phyloP scores from a whole-genome alignment of 2,888 invertebrate species.

The Petrolisthes manimaculis region DNA sequence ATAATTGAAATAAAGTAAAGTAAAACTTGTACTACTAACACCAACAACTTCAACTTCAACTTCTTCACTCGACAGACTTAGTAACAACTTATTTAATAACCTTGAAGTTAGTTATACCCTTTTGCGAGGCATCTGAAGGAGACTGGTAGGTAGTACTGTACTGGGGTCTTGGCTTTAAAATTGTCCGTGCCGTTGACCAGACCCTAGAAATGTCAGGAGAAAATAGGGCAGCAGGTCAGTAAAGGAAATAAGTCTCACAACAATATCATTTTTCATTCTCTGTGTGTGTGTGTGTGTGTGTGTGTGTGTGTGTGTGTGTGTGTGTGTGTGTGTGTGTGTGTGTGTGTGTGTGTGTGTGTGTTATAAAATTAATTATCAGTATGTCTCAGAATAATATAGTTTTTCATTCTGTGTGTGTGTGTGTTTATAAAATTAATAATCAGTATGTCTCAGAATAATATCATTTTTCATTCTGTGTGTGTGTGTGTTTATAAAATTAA shows the following conservation, averaged over 20 bases:
- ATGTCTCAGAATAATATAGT: too few species aligned
- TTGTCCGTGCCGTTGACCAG: slow-evolving; percentile 37
- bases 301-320: neutral
- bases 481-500: too few species aligned
- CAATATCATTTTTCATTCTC: neutral
- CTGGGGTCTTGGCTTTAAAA: neutral
- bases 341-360: too few species aligned
- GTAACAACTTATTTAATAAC: neutral
- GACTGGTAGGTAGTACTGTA: neutral
- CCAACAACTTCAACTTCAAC: too few species aligned
- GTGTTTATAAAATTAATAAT: neutral
- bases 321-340: neutral
- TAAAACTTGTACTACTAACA: too few species aligned
- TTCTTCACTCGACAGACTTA: neutral
- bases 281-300: neutral
- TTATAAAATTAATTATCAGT: too few species aligned
- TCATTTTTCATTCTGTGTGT: too few species aligned
- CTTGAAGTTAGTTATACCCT: neutral
- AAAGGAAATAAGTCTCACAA: neutral
- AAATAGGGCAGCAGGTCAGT: neutral
- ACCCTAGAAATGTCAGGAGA: slow-evolving; percentile 12
- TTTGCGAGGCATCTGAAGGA: slow-evolving; percentile 30
- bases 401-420: too few species aligned
- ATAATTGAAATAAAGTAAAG: too few species aligned
- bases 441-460: too few species aligned